Conservation (phyloP, 1,140 invertebrate genomes). For the Brachionus sp. region DNA sequence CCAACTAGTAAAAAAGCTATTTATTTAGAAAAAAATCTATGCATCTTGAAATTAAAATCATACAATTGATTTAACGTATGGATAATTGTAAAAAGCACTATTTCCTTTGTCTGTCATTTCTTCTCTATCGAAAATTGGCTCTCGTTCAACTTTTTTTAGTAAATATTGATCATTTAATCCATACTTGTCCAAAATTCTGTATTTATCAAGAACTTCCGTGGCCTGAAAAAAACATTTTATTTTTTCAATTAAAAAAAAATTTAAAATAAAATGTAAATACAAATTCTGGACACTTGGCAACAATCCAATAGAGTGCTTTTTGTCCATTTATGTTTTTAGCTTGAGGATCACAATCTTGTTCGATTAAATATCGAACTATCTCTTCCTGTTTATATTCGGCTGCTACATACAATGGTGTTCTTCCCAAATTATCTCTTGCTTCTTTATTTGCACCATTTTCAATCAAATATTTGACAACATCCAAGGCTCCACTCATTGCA, state of each 20-base stretch:
- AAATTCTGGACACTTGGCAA: conserved; percentile 7
- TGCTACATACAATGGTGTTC: conserved; percentile 17
- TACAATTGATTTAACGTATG: conserved; percentile 28
- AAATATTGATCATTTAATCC: neutral
- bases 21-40: neutral
- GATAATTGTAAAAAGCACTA: neutral
- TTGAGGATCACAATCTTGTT: neutral
- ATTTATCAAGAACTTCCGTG: neutral
- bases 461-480: too few species aligned
- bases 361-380: neutral
- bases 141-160: neutral
- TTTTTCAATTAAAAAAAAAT: neutral
- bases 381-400: neutral
- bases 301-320: conserved; percentile 22
- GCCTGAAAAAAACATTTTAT: too few species aligned
- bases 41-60: neutral
- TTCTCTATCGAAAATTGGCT: neutral
- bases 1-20: too few species aligned
- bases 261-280: neutral
- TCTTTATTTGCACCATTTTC: too few species aligned
- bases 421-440: neutral
- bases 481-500: too few species aligned
- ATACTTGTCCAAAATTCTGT: neutral
- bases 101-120: too few species aligned
- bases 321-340: neutral